These are phyloP conservation scores for Catharus minimus DNA, from an alignment of 2,113 vertebrate species.

Conservation along the genomic window DNA sequence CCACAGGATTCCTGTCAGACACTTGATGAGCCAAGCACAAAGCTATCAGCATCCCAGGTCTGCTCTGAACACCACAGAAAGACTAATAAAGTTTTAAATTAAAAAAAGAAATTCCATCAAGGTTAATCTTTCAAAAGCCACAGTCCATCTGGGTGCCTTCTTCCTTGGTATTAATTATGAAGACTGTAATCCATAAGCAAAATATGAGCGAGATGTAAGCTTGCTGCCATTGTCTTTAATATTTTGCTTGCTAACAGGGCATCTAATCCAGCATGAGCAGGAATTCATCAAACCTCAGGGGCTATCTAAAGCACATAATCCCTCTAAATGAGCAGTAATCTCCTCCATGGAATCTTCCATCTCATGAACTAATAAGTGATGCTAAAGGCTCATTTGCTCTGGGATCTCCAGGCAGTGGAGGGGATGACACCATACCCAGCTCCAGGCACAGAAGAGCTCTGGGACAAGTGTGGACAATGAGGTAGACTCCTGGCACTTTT, in stretches of 20 bases:
- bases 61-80: background rate
- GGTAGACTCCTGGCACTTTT: background rate
- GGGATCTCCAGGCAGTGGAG: background rate
- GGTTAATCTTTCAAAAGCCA: constrained; percentile 34
- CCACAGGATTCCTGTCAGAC: background rate
- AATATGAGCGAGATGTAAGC: background rate
- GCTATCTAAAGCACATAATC: background rate
- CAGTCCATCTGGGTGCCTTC: background rate
- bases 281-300: background rate
- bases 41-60: background rate
- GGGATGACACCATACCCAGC: background rate
- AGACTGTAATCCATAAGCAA: background rate
- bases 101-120: constrained; percentile 14
- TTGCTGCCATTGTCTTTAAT: background rate
- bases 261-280: constrained; percentile 13
- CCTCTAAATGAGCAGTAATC: constrained; percentile 52
- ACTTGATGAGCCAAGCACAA: background rate
- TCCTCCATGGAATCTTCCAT: background rate
- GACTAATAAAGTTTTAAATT: background rate
- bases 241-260: constrained; percentile 11
- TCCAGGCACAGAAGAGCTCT: background rate
- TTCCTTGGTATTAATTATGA: background rate
- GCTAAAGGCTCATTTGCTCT: background rate
- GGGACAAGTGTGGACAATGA: background rate
- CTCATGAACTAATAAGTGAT: constrained; percentile 6